These are phyloP conservation scores for Rostratula benghalensis DNA, from an alignment of 2,113 vertebrate species.

Conservation along the genomic window DNA sequence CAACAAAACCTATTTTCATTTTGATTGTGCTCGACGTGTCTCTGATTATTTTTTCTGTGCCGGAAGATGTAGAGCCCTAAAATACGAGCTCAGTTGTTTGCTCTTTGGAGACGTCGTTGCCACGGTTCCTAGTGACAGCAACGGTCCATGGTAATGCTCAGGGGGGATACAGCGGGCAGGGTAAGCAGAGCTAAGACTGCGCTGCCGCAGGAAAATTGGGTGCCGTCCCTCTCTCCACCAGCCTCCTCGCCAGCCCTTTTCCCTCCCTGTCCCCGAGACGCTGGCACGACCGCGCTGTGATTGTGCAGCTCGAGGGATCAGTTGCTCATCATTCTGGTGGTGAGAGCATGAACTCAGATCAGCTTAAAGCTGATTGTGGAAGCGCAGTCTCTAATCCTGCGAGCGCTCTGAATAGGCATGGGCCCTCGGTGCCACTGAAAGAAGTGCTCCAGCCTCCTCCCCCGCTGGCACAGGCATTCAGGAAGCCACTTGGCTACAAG, in stretches of 20 bases:
- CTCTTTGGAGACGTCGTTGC: background rate
- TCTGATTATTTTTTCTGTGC: background rate
- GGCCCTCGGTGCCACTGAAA: background rate
- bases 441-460: background rate
- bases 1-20: background rate
- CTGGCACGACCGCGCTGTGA: background rate
- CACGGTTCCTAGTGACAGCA: background rate
- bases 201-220: background rate
- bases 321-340: slow-evolving; percentile 1
- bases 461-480: slow-evolving; percentile 19
- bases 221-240: fast-evolving
- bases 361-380: slow-evolving; percentile 2
- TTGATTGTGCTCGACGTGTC: background rate
- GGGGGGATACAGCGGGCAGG: background rate
- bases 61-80: background rate
- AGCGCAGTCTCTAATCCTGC: slow-evolving; percentile 16
- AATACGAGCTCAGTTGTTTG: background rate
- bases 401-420: background rate
- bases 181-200: fast-evolving
- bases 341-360: background rate
- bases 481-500: background rate
- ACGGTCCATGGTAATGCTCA: background rate
- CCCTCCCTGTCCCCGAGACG: fast-evolving
- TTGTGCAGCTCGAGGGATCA: background rate
- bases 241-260: background rate